Percentiles rank a stretch among this genome's conserved stretches.
phyloP scores from a whole-genome alignment of 1,140 invertebrate genomes.

The Trichogramma pretiosum region DNA sequence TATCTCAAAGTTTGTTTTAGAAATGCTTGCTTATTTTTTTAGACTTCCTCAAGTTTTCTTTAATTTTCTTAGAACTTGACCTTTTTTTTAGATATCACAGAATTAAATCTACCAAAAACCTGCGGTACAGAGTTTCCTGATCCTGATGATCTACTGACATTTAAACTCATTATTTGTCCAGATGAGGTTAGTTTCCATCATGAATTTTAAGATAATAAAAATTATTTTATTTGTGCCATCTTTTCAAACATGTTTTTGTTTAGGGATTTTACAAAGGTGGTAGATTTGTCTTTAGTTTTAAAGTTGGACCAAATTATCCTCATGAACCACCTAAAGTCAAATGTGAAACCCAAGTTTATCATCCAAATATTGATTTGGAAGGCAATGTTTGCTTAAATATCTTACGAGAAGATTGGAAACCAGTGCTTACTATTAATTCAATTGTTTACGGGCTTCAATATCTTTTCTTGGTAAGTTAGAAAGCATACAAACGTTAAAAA shows the following conservation, averaged over 20 bases:
- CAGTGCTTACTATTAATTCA: constrained; percentile 94
- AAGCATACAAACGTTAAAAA: neutral
- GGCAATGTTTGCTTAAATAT: constrained; percentile 94
- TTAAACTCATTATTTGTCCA: constrained; percentile 92
- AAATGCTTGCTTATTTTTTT: neutral
- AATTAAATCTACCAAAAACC: constrained; percentile 94
- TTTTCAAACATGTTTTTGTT: too few species aligned
- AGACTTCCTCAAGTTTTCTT: neutral
- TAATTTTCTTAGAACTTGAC: too few species aligned
- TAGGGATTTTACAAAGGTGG: constrained; percentile 91
- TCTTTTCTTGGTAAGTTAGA: constrained; percentile 85
- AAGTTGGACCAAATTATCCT: constrained; percentile 93
- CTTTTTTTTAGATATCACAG: constrained; percentile 92
- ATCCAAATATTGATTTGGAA: constrained; percentile 91
- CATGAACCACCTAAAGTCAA: constrained; percentile 94
- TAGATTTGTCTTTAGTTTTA: constrained; percentile 93
- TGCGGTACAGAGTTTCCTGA: constrained; percentile 94
- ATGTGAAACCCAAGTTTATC: constrained; percentile 88
- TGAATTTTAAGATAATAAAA: too few species aligned
- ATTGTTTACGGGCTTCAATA: constrained; percentile 97
- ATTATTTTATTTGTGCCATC: neutral
- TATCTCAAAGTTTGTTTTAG: neutral
- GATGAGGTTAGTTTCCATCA: constrained; percentile 67
- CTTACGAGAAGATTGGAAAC: constrained; percentile 97
- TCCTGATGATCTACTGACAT: constrained; percentile 89